phyloP scores from a whole-genome alignment of 2,113 vertebrate species.

The Cryptotis parvus region DNA sequence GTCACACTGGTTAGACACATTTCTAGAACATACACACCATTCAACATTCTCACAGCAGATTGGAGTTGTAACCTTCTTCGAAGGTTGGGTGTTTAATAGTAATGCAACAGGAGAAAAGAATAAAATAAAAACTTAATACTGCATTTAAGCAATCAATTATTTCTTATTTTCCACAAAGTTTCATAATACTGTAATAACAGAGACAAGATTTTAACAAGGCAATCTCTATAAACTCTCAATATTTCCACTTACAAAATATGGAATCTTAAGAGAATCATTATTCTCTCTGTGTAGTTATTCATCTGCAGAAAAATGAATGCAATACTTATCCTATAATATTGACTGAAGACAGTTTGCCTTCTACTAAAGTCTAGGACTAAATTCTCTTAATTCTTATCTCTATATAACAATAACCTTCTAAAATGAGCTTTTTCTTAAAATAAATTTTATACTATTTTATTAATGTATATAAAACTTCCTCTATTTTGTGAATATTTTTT shows the following conservation, averaged over 20 bases:
- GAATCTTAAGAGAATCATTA: background rate
- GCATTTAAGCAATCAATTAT: background rate
- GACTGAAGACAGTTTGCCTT: background rate
- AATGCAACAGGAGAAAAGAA: background rate
- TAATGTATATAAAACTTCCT: background rate
- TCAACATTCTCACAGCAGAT: background rate
- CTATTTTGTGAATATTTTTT: background rate
- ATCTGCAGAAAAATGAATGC: background rate
- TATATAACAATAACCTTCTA: background rate
- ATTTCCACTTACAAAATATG: background rate
- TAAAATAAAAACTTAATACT: background rate
- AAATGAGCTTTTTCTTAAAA: background rate
- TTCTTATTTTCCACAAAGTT: background rate
- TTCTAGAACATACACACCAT: background rate
- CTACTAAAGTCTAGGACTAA: background rate
- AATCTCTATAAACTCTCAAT: background rate
- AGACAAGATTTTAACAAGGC: background rate
- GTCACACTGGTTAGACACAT: background rate
- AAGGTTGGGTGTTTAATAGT: background rate
- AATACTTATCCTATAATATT: background rate
- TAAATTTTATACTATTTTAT: background rate
- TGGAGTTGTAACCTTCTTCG: no score
- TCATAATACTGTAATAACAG: background rate
- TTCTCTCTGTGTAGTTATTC: background rate
- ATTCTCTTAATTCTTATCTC: background rate